phyloP scores from a whole-genome alignment of 2,888 invertebrate genomes.

The Agrotis clavis region DNA sequence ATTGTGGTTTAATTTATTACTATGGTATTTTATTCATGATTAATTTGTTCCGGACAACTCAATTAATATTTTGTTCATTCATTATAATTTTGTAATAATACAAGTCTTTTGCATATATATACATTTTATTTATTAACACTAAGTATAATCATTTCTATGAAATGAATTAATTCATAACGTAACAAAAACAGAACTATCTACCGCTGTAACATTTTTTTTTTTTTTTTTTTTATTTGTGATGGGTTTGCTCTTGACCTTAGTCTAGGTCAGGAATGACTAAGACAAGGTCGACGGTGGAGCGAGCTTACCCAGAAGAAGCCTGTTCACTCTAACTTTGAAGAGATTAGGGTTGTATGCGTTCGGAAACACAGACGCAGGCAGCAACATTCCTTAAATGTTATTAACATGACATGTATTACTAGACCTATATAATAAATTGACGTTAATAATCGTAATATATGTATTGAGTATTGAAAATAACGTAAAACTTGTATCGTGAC shows the following conservation, averaged over 20 bases:
- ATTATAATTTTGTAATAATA: neutral
- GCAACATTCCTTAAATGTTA: conserved; percentile 25
- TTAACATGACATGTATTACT: conserved; percentile 1
- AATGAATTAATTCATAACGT: neutral
- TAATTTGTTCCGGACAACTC: neutral
- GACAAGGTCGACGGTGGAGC: too few species aligned
- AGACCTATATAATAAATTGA: neutral
- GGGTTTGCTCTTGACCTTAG: too few species aligned
- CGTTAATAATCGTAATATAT: conserved; percentile 10
- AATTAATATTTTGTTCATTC: neutral
- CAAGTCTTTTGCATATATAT: neutral
- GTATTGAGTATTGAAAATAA: conserved; percentile 41
- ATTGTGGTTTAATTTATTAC: conserved; percentile 23
- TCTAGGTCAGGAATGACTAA: too few species aligned
- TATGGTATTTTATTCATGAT: neutral
- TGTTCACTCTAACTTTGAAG: too few species aligned
- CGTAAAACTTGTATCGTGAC: conserved; percentile 49
- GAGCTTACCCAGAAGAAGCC: too few species aligned
- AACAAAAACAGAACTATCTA: neutral
- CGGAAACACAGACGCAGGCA: too few species aligned
- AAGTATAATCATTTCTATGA: neutral
- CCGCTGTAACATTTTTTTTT: neutral
- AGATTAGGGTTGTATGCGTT: too few species aligned
- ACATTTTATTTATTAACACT: neutral
- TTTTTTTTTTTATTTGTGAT: too few species aligned